These are phyloP conservation scores for Xanthorhoe designata DNA, from an alignment of 2,888 invertebrate species.

Conservation along the genomic window DNA sequence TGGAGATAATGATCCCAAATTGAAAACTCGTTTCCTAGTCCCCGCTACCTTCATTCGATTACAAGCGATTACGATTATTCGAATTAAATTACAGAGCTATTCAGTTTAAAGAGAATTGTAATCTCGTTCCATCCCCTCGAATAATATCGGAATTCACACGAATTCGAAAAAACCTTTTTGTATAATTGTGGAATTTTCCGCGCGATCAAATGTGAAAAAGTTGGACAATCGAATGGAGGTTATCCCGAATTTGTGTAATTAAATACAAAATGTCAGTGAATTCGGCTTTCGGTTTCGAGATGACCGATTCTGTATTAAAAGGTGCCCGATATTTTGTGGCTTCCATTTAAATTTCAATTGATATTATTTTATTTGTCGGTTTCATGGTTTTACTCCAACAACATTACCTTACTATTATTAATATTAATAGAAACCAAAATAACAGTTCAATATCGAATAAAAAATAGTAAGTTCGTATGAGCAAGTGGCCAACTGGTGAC, in stretches of 20 bases:
- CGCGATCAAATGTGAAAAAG: slow-evolving; percentile 54
- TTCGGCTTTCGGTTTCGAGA: slow-evolving; percentile 39
- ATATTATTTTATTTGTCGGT: slow-evolving; percentile 15
- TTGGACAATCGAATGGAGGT: slow-evolving; percentile 55
- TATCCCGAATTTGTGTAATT: slow-evolving; percentile 57
- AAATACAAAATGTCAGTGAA: slow-evolving; percentile 58
- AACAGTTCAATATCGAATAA: too few relatives aligned
- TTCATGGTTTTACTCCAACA: too few relatives aligned
- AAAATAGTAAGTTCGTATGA: too few relatives aligned
- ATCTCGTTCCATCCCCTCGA: slow-evolving; percentile 39
- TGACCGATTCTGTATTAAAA: slow-evolving; percentile 40
- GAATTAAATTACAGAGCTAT: slow-evolving; percentile 42
- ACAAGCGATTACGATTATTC: slow-evolving; percentile 42
- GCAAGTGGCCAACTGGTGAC: too few relatives aligned
- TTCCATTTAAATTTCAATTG: slow-evolving; percentile 23
- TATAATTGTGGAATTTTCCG: slow-evolving; percentile 62
- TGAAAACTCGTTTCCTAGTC: slow-evolving; percentile 27
- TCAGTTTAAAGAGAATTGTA: slow-evolving; percentile 41
- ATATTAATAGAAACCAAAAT: too few relatives aligned
- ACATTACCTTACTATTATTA: too few relatives aligned
- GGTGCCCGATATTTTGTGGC: slow-evolving; percentile 36
- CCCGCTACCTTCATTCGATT: slow-evolving; percentile 34
- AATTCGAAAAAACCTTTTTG: slow-evolving; percentile 59
- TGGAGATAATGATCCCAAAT: slow-evolving; percentile 24
- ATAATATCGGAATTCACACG: slow-evolving; percentile 53